These are phyloP conservation scores for Psittacara wagleri DNA, from an alignment of 2,113 vertebrate genomes.

Conservation along the genomic window DNA sequence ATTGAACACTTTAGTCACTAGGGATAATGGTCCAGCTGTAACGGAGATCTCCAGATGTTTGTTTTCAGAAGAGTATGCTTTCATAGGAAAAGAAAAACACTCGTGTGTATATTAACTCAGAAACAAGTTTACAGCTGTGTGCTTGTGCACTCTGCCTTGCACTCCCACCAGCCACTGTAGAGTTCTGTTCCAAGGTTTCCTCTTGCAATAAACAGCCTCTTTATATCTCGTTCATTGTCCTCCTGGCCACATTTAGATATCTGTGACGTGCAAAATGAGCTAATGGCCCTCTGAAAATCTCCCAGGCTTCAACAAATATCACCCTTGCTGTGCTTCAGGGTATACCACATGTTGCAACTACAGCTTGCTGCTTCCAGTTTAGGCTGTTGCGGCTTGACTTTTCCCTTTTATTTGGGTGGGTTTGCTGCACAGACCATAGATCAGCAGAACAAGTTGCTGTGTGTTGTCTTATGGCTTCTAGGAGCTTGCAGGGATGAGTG, in stretches of 20 bases:
- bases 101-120: slow-evolving; percentile 51
- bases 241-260: background rate
- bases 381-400: background rate
- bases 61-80: slow-evolving; percentile 29
- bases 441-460: fast-evolving
- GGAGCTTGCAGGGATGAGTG: background rate
- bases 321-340: background rate
- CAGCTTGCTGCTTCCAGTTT: background rate
- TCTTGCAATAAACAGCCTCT: slow-evolving; percentile 6
- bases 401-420: background rate
- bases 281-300: background rate
- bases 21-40: slow-evolving; percentile 59
- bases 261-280: slow-evolving; percentile 31
- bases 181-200: slow-evolving; percentile 12
- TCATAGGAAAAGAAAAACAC: slow-evolving; percentile 35
- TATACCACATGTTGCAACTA: background rate
- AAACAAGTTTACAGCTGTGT: slow-evolving; percentile 43
- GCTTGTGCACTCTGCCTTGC: background rate
- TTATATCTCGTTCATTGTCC: slow-evolving; percentile 6
- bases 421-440: fast-evolving
- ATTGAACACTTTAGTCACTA: slow-evolving; percentile 2
- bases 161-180: background rate
- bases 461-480: background rate
- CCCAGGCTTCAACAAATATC: background rate
- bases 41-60: slow-evolving; percentile 60